Conservation (phyloP, 2,113 vertebrate species). For the Noctilio leporinus region DNA sequence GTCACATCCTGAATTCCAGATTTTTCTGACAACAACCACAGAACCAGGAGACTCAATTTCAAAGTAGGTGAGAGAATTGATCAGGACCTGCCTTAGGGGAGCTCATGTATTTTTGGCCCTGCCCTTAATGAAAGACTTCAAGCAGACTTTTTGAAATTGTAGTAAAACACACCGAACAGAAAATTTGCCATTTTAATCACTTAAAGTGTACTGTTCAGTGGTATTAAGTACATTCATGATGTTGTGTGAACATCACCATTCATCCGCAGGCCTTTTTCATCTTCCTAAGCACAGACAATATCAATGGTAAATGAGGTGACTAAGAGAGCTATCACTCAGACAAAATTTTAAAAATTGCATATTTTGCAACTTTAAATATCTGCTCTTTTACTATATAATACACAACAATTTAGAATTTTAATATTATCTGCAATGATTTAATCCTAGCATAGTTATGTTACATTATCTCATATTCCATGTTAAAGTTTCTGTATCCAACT, state of each 20-base stretch:
- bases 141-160: neutral
- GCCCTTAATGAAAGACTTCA: neutral
- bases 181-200: neutral
- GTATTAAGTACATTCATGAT: neutral
- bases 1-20: neutral
- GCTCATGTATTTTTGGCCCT: neutral
- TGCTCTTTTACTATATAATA: neutral
- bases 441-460: neutral
- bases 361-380: neutral
- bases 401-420: neutral
- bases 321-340: neutral
- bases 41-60: neutral
- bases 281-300: neutral
- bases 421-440: neutral
- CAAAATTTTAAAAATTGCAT: no score
- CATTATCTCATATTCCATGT: neutral
- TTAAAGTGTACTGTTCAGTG: neutral
- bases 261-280: neutral
- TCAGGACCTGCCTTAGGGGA: neutral
- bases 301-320: neutral
- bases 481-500: neutral
- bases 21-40: neutral
- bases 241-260: neutral
- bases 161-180: neutral
- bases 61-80: neutral